Conservation (phyloP, 1,140 invertebrate genomes). For the Pteromalus puparum region DNA sequence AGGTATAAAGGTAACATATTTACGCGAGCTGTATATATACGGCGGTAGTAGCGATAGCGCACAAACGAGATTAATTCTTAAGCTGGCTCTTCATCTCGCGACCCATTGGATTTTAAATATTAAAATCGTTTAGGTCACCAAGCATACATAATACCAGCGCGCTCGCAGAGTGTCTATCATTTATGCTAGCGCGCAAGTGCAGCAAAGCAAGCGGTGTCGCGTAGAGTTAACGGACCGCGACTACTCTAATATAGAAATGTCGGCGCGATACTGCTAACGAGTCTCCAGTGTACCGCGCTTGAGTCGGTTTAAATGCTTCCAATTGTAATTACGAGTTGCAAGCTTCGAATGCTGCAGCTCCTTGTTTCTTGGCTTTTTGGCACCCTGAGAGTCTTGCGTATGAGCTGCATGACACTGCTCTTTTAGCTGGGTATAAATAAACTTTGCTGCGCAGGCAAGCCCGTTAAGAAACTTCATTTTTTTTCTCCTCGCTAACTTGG, state of each 20-base stretch:
- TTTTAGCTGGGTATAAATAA: not conserved
- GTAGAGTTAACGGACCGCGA: not conserved
- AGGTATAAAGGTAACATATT: too few relatives aligned
- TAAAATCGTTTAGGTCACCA: conserved; percentile 34
- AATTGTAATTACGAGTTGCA: conserved; percentile 19
- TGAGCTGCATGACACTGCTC: not conserved
- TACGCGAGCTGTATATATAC: too few relatives aligned
- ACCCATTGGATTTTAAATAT: conserved; percentile 38
- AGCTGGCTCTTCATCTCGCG: not conserved
- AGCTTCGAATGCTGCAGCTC: not conserved
- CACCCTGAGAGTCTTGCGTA: not conserved
- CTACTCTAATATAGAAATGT: conserved; percentile 24
- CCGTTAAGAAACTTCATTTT: not conserved
- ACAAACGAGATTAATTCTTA: conserved; percentile 29
- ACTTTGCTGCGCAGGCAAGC: not conserved
- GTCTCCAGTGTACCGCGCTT: conserved; percentile 4
- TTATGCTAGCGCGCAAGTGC: not conserved
- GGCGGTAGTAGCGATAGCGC: not conserved
- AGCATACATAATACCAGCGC: not conserved
- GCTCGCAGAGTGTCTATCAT: not conserved
- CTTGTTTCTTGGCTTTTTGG: not conserved
- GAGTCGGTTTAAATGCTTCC: not conserved
- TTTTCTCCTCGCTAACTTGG: not conserved
- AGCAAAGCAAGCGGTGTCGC: not conserved
- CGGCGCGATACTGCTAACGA: conserved; percentile 26